Evolutionary conservation across 1,140 invertebrate genomes (phyloP).

Genomic region (Ylistrum balloti): DNA sequence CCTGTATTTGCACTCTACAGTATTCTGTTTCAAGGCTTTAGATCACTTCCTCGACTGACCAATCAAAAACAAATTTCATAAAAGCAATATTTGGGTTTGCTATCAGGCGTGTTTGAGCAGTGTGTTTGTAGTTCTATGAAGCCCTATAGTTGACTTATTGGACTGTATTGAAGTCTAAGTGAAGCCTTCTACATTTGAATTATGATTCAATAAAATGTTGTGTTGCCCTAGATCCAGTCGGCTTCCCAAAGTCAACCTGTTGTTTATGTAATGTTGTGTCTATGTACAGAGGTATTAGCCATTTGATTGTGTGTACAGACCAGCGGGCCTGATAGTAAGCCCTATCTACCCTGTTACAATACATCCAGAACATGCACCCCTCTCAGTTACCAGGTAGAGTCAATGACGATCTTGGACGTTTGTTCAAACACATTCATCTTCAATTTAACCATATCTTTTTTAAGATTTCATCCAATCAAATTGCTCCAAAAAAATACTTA

Average conservation of each 20-base stretch:
- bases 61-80: slow-evolving; percentile 35
- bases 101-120: slow-evolving; percentile 31
- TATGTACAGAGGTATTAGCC: slow-evolving; percentile 16
- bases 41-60: neutral
- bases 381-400: neutral
- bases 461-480: too few relatives aligned
- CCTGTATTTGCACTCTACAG: neutral
- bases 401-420: neutral
- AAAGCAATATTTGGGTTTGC: slow-evolving; percentile 27
- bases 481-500: too few relatives aligned
- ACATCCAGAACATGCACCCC: neutral
- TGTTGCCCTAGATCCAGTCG: neutral
- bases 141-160: neutral
- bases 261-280: slow-evolving; percentile 37
- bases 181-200: neutral
- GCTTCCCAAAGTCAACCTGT: neutral
- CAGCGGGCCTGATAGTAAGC: neutral
- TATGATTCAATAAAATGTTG: slow-evolving; percentile 9
- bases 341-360: neutral
- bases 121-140: neutral
- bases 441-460: too few relatives aligned
- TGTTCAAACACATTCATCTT: neutral
- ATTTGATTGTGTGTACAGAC: neutral
- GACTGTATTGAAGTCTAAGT: neutral
- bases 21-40: neutral